Conservation (phyloP, 2,113 vertebrate genomes). For the Sander lucioperca region DNA sequence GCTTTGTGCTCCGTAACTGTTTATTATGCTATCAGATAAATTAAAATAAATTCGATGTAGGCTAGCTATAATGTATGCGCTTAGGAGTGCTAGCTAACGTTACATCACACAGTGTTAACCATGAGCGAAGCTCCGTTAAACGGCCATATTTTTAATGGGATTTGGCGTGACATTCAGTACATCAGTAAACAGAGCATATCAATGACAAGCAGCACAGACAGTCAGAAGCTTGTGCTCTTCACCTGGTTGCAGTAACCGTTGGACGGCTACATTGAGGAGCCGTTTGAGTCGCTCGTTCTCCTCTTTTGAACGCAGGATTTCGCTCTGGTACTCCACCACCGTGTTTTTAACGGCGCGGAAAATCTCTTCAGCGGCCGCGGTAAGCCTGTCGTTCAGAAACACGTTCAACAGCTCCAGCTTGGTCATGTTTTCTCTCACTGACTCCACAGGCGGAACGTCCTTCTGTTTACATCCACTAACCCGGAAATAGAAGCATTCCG, state of each 20-base stretch:
- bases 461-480: slow-evolving; percentile 71
- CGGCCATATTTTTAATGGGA: not conserved
- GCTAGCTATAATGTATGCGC: not conserved
- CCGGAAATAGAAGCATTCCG: slow-evolving; percentile 52
- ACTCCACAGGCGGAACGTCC: slow-evolving; percentile 38
- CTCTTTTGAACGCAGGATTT: slow-evolving; percentile 70
- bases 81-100: too few relatives aligned
- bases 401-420: slow-evolving; percentile 73
- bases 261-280: slow-evolving; percentile 72
- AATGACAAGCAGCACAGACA: not conserved
- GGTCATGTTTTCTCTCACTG: slow-evolving; percentile 59
- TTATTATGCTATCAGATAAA: too few relatives aligned
- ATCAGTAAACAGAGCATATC: not conserved
- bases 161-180: not conserved
- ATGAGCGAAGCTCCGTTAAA: not conserved
- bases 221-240: slow-evolving; percentile 1
- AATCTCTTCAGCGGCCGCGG: slow-evolving; percentile 73
- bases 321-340: slow-evolving; percentile 71
- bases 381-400: slow-evolving; percentile 77
- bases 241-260: slow-evolving; percentile 75
- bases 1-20: too few relatives aligned
- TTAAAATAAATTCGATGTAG: not conserved
- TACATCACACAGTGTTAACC: not conserved
- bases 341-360: slow-evolving; percentile 73
- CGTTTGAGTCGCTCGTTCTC: slow-evolving; percentile 75